Conservation (phyloP, 2,797 vertebrate genomes). For the Falco columbarius region DNA sequence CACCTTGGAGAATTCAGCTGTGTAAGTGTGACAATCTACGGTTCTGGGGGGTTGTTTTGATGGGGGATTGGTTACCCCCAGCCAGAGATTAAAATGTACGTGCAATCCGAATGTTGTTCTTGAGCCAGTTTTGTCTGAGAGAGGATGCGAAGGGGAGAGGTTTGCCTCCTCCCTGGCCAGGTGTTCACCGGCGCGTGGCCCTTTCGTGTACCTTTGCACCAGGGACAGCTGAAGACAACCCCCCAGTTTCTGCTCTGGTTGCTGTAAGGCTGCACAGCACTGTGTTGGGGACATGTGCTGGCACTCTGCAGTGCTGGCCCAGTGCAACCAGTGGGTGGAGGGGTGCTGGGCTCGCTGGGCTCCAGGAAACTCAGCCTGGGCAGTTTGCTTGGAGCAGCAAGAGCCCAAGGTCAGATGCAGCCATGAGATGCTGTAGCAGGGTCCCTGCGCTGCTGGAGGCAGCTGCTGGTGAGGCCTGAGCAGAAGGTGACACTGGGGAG, state of each 20-base stretch:
- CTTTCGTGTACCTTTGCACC: accelerated
- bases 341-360: not conserved
- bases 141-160: accelerated
- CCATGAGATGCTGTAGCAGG: no score
- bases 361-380: not conserved
- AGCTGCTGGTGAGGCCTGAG: no score
- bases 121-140: not conserved
- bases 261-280: not conserved
- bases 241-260: not conserved
- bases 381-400: not conserved
- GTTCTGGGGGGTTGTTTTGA: not conserved
- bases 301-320: not conserved
- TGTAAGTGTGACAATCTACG: not conserved
- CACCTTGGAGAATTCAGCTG: not conserved
- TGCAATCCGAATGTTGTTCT: not conserved
- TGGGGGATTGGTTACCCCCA: not conserved
- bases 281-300: accelerated
- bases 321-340: not conserved
- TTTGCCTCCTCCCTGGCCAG: no score
- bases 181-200: accelerated
- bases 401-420: not conserved
- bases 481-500: not conserved
- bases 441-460: not conserved
- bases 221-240: not conserved
- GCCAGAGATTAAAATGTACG: slow-evolving; percentile 13